phyloP scores from a whole-genome alignment of 2,888 invertebrate species.

The Masnerella sp. region DNA sequence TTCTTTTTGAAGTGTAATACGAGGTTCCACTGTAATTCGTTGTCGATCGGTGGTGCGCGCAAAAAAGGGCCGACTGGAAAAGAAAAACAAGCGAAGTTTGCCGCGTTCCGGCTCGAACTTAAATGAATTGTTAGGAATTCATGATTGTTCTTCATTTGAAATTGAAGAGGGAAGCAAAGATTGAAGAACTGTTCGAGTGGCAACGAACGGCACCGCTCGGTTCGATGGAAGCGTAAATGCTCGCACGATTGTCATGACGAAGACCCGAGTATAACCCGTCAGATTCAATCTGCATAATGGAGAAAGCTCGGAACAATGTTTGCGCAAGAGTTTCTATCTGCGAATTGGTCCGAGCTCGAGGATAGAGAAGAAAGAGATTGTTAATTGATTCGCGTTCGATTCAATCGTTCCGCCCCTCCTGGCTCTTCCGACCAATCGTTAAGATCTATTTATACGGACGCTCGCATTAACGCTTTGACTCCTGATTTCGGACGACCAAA shows the following conservation, averaged over 20 bases:
- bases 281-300: constrained; percentile 77
- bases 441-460: constrained; percentile 24
- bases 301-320: constrained; percentile 76
- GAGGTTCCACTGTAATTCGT: no score
- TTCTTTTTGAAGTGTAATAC: no score
- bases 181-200: constrained; percentile 57
- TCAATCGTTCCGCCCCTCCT: constrained; percentile 47
- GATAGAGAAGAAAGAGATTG: constrained; percentile 70
- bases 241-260: constrained; percentile 56
- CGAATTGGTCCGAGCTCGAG: constrained; percentile 54
- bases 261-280: constrained; percentile 67
- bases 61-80: no score
- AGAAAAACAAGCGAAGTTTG: constrained; percentile 42
- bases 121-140: constrained; percentile 55
- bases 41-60: no score
- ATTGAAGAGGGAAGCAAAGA: constrained; percentile 60
- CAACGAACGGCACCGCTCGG: constrained; percentile 64
- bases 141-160: constrained; percentile 56
- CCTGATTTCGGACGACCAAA: constrained; percentile 11
- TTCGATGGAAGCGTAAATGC: constrained; percentile 61
- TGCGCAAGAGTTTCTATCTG: constrained; percentile 67
- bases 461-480: constrained; percentile 26
- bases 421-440: constrained; percentile 17
- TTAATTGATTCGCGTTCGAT: constrained; percentile 73
- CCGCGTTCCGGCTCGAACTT: constrained; percentile 39